Evolutionary conservation across 2,113 vertebrate genomes (phyloP), one percentile per base, ranked within the genome.

Genomic region (Furnarius figulus): DNA sequence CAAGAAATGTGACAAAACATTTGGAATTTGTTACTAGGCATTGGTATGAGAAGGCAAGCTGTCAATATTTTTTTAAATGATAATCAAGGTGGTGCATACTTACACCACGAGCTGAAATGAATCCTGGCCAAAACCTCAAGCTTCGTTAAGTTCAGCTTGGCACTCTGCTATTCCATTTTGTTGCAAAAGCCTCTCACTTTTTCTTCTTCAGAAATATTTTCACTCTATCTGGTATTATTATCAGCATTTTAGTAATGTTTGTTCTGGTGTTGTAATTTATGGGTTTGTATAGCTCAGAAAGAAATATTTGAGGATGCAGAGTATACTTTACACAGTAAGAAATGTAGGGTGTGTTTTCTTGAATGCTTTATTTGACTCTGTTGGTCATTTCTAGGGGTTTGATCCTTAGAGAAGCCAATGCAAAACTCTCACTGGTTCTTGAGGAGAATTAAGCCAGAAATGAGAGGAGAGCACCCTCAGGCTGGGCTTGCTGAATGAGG

Each of bases 1-100:
- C 96, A 98, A 99, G 98, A 98, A 99, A 98, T 98, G 98, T 98
- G 98, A 98, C 98, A 98, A 98, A 98, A 98, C 95, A 98, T 98
- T 98, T 98, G 98, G 97, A 98, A 98, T 98, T 98, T 98, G 98
- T 98, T 98, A 98, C 97, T 95, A 97, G 97, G 97, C 97, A 97
- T 96, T 97, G 97, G 97, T 97, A 98, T 97, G 96, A 98, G 94
- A 90, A 97, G 93, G 97, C 98, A 99, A 98, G 98, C 98, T 99
- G 98, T 98, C 98, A 98, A 97, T 98, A 97, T 98, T 97, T 98
- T 98, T 98, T 98, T 97, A 85, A 96, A 97, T 97, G 82, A 97
- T 98, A 98, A 97, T 98, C 96, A 98, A 98, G 95, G 96, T 98
- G 91, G 74, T 95, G 86, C 78, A 93, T 95, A 87, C 96, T 96